Evolutionary conservation across 2,888 invertebrate genomes (phyloP).

Genomic region (Ophonus ardosiacus): DNA sequence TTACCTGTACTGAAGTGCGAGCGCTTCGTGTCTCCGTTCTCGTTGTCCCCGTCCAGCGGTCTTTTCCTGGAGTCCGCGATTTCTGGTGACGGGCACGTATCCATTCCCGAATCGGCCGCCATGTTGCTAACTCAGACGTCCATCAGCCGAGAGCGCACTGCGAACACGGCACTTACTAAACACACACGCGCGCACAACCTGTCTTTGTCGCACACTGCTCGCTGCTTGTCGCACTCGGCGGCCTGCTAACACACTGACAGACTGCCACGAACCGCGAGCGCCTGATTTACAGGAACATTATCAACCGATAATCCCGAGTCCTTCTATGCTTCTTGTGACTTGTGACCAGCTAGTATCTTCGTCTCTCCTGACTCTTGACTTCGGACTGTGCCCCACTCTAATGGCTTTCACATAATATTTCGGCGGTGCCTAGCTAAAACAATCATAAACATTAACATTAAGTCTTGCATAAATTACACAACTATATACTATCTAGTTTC

Average conservation of each 20-base stretch:
- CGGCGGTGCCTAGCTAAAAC: slow-evolving; percentile 36
- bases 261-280: slow-evolving; percentile 1
- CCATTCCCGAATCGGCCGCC: slow-evolving; percentile 96
- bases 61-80: slow-evolving; percentile 93
- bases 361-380: neutral
- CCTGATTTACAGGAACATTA: slow-evolving; percentile 33
- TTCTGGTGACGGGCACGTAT: slow-evolving; percentile 95
- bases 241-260: slow-evolving; percentile 25
- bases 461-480: slow-evolving; percentile 2
- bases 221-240: neutral
- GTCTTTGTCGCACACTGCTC: slow-evolving; percentile 17
- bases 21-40: slow-evolving; percentile 92
- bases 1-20: slow-evolving; percentile 95
- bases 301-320: slow-evolving; percentile 22
- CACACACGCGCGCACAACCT: slow-evolving; percentile 21
- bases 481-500: neutral
- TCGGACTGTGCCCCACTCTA: slow-evolving; percentile 5
- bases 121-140: slow-evolving; percentile 79
- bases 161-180: slow-evolving; percentile 41
- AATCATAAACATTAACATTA: slow-evolving; percentile 36
- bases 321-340: slow-evolving; percentile 1
- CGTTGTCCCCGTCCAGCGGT: slow-evolving; percentile 91
- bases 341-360: neutral
- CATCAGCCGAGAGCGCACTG: slow-evolving; percentile 68
- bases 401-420: slow-evolving; percentile 58